Conservation (phyloP, 37 sponge, comb jelly and placozoan species). For the Bolinopsis microptera region DNA sequence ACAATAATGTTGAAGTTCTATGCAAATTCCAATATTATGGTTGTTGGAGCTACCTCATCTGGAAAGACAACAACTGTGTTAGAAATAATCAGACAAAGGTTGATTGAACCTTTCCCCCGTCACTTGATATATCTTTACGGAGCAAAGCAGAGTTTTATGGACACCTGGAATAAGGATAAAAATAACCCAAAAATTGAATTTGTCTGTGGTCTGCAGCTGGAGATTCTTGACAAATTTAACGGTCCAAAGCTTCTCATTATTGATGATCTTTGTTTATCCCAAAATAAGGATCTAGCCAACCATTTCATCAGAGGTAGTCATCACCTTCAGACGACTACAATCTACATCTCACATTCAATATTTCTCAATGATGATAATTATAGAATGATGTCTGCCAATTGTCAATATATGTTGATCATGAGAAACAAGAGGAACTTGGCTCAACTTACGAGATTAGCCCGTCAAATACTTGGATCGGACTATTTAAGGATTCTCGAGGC, state of each 20-base stretch:
- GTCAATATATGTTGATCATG: slow-evolving; percentile 38
- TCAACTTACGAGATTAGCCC: slow-evolving; percentile 36
- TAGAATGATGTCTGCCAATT: neutral
- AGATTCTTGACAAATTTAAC: neutral
- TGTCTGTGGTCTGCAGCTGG: slow-evolving; percentile 8
- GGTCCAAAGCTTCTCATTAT: slow-evolving; percentile 29
- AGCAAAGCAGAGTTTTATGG: slow-evolving; percentile 23
- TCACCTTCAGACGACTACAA: slow-evolving; percentile 40
- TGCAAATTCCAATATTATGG: slow-evolving; percentile 64
- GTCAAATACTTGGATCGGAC: slow-evolving; percentile 40
- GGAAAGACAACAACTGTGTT: slow-evolving; percentile 56
- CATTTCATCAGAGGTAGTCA: slow-evolving; percentile 52
- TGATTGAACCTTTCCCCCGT: slow-evolving; percentile 5
- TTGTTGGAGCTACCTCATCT: slow-evolving; percentile 1
- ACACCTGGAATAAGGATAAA: slow-evolving; percentile 23
- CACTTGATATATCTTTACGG: slow-evolving; percentile 29
- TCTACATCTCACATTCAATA: slow-evolving; percentile 6
- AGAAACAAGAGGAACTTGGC: slow-evolving; percentile 46
- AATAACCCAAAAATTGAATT: slow-evolving; percentile 10
- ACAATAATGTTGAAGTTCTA: slow-evolving; percentile 34
- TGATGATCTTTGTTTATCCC: slow-evolving; percentile 3
- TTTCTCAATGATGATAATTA: slow-evolving; percentile 58
- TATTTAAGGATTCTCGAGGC: slow-evolving; percentile 44
- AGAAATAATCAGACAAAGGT: slow-evolving; percentile 23
- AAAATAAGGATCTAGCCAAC: slow-evolving; percentile 53